Evolutionary conservation across 2,797 vertebrate species (phyloP).

Genomic region (Liasis olivaceus): DNA sequence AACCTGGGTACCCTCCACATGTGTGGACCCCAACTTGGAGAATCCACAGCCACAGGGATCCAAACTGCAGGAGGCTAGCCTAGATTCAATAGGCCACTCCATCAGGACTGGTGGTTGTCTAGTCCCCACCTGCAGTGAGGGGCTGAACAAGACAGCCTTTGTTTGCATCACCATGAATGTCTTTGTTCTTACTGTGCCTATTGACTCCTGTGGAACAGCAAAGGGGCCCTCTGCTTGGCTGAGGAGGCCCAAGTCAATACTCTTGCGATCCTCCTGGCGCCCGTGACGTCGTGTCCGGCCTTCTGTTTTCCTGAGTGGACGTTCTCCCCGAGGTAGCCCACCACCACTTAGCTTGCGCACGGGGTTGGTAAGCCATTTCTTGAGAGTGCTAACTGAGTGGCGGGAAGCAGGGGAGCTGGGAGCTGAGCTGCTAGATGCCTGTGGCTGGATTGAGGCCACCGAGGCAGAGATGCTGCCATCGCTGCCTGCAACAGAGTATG

Average conservation of each 20-base stretch:
- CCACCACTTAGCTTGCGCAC: slow-evolving; percentile 85
- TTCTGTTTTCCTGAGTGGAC: slow-evolving; percentile 77
- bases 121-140: neutral
- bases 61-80: neutral
- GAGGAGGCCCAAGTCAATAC: slow-evolving; percentile 66
- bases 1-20: neutral
- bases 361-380: slow-evolving; percentile 91
- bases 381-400: slow-evolving; percentile 86
- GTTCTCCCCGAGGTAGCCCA: slow-evolving; percentile 67
- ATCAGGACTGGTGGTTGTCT: neutral
- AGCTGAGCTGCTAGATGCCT: slow-evolving; percentile 84
- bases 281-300: slow-evolving; percentile 67
- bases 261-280: slow-evolving; percentile 64
- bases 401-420: slow-evolving; percentile 86
- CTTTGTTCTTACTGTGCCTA: slow-evolving; percentile 75
- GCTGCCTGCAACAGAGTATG: slow-evolving; percentile 89
- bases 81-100: neutral
- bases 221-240: slow-evolving; percentile 66
- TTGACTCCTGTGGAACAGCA: slow-evolving; percentile 72
- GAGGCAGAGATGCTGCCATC: slow-evolving; percentile 91
- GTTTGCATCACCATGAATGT: neutral
- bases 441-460: slow-evolving; percentile 84
- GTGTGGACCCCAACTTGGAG: neutral
- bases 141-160: neutral
- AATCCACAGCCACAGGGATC: neutral